Evolutionary conservation across 30 jellyfish, hydroid and myxozoan species (phyloP).

Genomic region (Pelagia noctiluca): DNA sequence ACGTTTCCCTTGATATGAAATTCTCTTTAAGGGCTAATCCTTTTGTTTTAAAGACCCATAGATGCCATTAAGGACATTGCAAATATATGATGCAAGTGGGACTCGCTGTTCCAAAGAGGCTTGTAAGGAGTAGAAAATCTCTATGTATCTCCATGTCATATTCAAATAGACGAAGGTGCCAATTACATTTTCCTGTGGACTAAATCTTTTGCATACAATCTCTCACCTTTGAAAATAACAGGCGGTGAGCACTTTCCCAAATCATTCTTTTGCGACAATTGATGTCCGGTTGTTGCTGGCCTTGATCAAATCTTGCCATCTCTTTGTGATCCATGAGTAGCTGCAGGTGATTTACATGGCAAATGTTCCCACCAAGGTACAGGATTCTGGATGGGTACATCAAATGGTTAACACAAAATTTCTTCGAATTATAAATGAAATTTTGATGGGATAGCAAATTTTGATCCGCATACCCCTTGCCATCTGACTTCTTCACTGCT

Average conservation of each 20-base stretch:
- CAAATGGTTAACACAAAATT: no score
- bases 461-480: no score
- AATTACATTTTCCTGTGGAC: conserved; percentile 32
- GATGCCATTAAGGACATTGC: neutral
- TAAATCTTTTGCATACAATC: conserved; percentile 12
- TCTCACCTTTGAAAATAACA: conserved; percentile 34
- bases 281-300: conserved; percentile 40
- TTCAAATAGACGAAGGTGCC: conserved; percentile 32
- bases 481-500: no score
- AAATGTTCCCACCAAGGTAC: conserved; percentile 16
- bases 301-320: conserved; percentile 23
- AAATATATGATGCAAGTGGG: neutral
- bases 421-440: no score
- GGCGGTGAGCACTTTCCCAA: conserved; percentile 51
- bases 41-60: neutral
- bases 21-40: neutral
- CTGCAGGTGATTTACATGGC: conserved; percentile 38
- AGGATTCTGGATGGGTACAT: conserved; percentile 28
- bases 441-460: no score
- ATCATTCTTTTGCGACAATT: conserved; percentile 52
- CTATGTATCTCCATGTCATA: conserved; percentile 31
- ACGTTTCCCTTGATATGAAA: conserved; percentile 32
- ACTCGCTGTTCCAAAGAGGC: neutral
- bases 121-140: conserved; percentile 30
- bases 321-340: conserved; percentile 5